A percentile compares a stretch with the other conserved stretches of the same genome.
Conservation (phyloP, 2,888 invertebrate species). For the Hybos culiciformis region DNA sequence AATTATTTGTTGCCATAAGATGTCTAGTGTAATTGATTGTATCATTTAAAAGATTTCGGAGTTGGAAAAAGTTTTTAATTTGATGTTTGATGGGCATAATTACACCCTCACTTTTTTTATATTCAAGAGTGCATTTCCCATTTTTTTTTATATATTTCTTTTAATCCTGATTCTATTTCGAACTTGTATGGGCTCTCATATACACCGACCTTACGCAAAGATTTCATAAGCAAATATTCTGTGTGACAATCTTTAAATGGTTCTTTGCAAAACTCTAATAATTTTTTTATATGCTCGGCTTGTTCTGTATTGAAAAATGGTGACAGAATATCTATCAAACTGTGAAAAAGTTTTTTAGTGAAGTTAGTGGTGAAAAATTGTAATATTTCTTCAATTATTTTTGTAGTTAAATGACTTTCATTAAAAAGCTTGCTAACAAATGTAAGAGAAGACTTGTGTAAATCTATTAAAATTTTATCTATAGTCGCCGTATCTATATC, state of each 20-base stretch:
- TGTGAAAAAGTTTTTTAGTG: neutral
- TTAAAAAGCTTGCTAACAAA: neutral
- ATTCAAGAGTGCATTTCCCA: neutral
- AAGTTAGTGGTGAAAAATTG: neutral
- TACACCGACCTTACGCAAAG: neutral
- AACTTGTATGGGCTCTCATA: neutral
- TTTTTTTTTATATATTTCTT: neutral
- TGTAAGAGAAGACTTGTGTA: neutral
- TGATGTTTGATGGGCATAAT: neutral
- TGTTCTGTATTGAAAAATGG: neutral
- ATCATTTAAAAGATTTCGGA: neutral
- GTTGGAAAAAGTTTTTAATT: neutral
- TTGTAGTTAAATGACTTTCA: neutral
- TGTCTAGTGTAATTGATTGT: neutral
- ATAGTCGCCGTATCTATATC: neutral
- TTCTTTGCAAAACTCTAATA: neutral
- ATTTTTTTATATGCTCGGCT: neutral
- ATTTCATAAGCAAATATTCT: neutral
- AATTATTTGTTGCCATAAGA: too few species aligned
- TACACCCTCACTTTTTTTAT: neutral
- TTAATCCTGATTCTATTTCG: too few species aligned
- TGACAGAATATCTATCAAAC: neutral
- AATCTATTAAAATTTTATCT: neutral
- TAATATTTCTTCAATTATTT: constrained; percentile 1
- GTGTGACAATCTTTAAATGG: neutral